phyloP scores from a whole-genome alignment of 1,140 invertebrate genomes.

The Rhagoletis pomonella region DNA sequence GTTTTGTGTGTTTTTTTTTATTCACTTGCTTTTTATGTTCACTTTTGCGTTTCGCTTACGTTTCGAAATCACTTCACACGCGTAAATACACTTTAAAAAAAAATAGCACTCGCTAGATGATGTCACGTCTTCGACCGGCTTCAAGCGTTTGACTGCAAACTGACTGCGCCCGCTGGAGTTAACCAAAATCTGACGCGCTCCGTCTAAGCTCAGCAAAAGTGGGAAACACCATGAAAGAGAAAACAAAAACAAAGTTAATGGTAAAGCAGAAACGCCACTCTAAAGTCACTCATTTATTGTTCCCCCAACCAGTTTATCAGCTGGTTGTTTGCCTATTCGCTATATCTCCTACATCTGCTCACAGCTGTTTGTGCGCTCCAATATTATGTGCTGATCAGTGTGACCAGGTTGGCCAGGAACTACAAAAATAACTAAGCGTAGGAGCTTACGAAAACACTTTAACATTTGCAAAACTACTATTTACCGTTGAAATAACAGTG shows the following conservation, averaged over 20 bases:
- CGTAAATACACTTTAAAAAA: not conserved
- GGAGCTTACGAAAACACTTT: too few relatives aligned
- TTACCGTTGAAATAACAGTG: too few relatives aligned
- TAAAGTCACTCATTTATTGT: slow-evolving; percentile 1
- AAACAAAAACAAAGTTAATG: not conserved
- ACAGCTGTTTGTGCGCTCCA: not conserved
- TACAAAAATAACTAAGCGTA: too few relatives aligned
- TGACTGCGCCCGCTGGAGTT: slow-evolving; percentile 25
- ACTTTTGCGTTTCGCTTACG: slow-evolving; percentile 29
- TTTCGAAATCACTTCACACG: slow-evolving; percentile 4
- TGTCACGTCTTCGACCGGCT: slow-evolving; percentile 50
- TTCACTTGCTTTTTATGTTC: not conserved
- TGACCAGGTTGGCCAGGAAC: too few relatives aligned
- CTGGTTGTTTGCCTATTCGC: slow-evolving; percentile 7
- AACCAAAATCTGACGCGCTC: slow-evolving; percentile 33
- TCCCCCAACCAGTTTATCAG: slow-evolving; percentile 19
- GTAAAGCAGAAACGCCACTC: not conserved
- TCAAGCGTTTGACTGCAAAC: slow-evolving; percentile 48
- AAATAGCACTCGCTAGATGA: slow-evolving; percentile 40
- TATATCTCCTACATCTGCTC: not conserved
- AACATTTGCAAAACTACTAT: too few relatives aligned
- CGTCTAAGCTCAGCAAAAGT: not conserved
- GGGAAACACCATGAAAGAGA: not conserved
- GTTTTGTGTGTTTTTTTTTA: not conserved
- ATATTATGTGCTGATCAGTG: too few relatives aligned